Base-by-base conservation (phyloP, 2,113 vertebrate genomes). In the Bettongia penicillata region DNA sequence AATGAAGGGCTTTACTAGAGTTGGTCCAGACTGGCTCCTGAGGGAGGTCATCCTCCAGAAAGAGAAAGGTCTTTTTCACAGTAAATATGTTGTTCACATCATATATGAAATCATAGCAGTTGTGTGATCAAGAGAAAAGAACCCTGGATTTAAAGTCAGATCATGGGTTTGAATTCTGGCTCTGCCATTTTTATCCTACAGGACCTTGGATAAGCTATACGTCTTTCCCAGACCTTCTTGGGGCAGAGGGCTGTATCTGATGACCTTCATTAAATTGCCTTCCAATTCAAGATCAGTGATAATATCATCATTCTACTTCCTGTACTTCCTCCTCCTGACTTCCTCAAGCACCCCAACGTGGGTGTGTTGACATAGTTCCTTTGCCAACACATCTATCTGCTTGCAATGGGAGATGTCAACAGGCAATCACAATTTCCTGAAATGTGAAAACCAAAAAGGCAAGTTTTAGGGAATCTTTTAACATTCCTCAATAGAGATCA, bases 41-140 rank as follows among this genome's bases (percentile, higher is more conserved):
- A 96, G 95, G 31, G 68, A 91, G 91, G 93, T 31, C 94, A 53
- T 90, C 95, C 93, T 94, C 47, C 51, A 53, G n/a, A 77, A 91
- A 52, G 9, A 6, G 25, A 89, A 94, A 93, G 57, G 9, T 49
- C 89, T 7, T 37, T 89, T 84, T 51, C 55, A n/a, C 8, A 51
- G 26, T 47, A 48, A 28, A 50, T 19, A 89, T 77, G 3, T 92
- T 8, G 1, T 25, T 47, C 94, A 19, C 10, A 84, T 43, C 16
- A 90, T 92, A 26, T 14, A 37, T 91, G 47, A 55, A 43, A 55
- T 51, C 90, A 77, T 49, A 31, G 0, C n/a, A 91, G 49, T 28
- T 8, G 23, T n/a, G 22, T 16, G 51, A 28, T 91, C 28, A 48
- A 25, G 37, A 84, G 24, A 25, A 19, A 22, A 84, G 49, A 50